A percentile compares a stretch with the other conserved stretches of the same genome.
These are phyloP conservation scores for Drosophila pegasa DNA, from an alignment of 2,888 invertebrate species.

Conservation along the genomic window DNA sequence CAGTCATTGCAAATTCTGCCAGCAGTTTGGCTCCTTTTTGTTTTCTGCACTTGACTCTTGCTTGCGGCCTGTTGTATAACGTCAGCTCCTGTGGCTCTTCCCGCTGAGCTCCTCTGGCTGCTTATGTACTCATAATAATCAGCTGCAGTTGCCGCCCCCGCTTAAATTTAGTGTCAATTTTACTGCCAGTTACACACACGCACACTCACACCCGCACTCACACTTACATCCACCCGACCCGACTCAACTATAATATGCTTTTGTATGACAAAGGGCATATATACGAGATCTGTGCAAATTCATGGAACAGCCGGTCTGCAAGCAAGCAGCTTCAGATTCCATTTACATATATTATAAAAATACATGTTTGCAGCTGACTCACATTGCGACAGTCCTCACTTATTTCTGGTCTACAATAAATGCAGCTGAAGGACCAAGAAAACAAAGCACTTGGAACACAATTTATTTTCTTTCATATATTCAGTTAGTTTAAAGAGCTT, in stretches of 20 bases:
- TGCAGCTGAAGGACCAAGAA: background rate
- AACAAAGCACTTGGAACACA: background rate
- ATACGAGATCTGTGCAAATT: slow-evolving; percentile 53
- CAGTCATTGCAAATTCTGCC: slow-evolving; percentile 64
- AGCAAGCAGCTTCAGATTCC: slow-evolving; percentile 32
- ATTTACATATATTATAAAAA: slow-evolving; percentile 54
- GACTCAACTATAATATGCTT: slow-evolving; percentile 50
- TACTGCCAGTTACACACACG: slow-evolving; percentile 63
- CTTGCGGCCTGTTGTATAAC: slow-evolving; percentile 27
- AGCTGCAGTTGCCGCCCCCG: slow-evolving; percentile 56
- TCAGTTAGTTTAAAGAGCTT: too few relatives aligned
- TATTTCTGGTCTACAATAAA: background rate
- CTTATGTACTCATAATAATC: slow-evolving; percentile 75
- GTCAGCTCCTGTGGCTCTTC: background rate
- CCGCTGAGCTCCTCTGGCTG: slow-evolving; percentile 23
- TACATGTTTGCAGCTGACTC: slow-evolving; percentile 20
- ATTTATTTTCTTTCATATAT: background rate
- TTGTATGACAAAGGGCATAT: slow-evolving; percentile 55
- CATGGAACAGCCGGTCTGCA: slow-evolving; percentile 28
- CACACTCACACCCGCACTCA: slow-evolving; percentile 38
- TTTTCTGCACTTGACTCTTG: slow-evolving; percentile 63
- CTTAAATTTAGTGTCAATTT: slow-evolving; percentile 76
- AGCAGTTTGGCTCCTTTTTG: slow-evolving; percentile 49
- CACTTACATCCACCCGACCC: slow-evolving; percentile 16
- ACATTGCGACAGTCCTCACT: background rate